Conservation (phyloP, 2,888 invertebrate species). For the Athalia cordata region DNA sequence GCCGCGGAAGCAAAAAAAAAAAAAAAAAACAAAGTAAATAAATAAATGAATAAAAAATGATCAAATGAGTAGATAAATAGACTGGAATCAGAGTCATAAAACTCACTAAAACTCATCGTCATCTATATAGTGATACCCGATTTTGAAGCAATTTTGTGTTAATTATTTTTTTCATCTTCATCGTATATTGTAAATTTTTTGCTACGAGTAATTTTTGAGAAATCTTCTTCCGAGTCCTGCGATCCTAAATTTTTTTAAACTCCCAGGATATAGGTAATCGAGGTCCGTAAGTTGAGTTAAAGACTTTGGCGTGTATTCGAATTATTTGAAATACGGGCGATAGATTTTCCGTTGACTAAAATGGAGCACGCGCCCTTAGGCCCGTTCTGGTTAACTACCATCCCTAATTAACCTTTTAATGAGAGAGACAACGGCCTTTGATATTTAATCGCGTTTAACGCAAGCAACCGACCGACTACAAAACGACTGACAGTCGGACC, state of each 20-base stretch:
- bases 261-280: too few relatives aligned
- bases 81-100: neutral
- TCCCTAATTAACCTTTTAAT: conserved; percentile 61
- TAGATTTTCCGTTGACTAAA: conserved; percentile 51
- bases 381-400: conserved; percentile 27
- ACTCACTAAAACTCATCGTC: neutral
- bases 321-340: conserved; percentile 46
- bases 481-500: conserved; percentile 24
- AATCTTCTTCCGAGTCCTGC: too few relatives aligned
- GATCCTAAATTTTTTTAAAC: too few relatives aligned
- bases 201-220: too few relatives aligned
- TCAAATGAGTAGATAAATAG: too few relatives aligned
- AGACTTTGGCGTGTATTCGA: neutral
- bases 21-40: neutral
- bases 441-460: conserved; percentile 71
- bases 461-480: conserved; percentile 50
- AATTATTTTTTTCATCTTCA: too few relatives aligned
- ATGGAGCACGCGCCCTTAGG: conserved; percentile 8
- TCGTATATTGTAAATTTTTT: neutral
- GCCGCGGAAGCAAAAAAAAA: neutral
- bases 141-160: too few relatives aligned
- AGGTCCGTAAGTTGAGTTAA: too few relatives aligned
- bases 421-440: conserved; percentile 61
- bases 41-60: neutral
- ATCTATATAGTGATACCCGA: too few relatives aligned